A percentile compares a stretch with the other conserved stretches of the same genome.
Evolutionary conservation across 2,113 vertebrate species (phyloP).

Genomic region (Oriolus oriolus): DNA sequence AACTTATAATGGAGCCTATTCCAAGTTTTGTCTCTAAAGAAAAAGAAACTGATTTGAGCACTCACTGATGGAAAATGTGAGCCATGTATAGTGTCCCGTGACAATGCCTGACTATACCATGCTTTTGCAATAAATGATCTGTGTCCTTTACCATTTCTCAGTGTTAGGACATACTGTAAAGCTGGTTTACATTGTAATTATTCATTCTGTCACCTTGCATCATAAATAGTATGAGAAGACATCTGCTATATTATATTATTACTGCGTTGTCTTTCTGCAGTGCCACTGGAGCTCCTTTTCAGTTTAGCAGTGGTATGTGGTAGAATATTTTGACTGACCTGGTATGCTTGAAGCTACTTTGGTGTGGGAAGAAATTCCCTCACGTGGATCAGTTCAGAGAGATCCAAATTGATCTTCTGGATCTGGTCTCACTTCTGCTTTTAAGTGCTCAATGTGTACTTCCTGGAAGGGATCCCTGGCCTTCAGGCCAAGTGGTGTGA

Average conservation of each 20-base stretch:
- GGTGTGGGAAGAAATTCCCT: not conserved
- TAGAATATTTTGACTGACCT: not conserved
- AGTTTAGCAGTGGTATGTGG: not conserved
- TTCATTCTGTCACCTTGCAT: not conserved
- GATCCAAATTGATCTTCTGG: not conserved
- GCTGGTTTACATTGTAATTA: not conserved
- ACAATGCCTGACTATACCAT: not conserved
- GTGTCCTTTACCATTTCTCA: not conserved
- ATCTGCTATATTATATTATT: not conserved
- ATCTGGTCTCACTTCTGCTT: not conserved
- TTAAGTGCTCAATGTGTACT: not conserved
- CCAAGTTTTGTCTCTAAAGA: not conserved
- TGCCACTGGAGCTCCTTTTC: not conserved
- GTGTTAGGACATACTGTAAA: not conserved
- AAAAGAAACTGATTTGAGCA: not conserved
- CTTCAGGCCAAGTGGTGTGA: not conserved
- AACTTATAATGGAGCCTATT: not conserved
- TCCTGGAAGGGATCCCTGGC: not conserved
- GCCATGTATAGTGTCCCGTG: accelerated
- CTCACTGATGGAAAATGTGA: not conserved
- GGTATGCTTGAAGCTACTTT: not conserved
- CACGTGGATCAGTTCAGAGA: not conserved
- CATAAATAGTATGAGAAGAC: not conserved
- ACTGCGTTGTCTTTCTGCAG: not conserved
- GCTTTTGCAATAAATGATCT: not conserved